Evolutionary conservation across 2,797 vertebrate species (phyloP).

Genomic region (Mergus octosetaceus): DNA sequence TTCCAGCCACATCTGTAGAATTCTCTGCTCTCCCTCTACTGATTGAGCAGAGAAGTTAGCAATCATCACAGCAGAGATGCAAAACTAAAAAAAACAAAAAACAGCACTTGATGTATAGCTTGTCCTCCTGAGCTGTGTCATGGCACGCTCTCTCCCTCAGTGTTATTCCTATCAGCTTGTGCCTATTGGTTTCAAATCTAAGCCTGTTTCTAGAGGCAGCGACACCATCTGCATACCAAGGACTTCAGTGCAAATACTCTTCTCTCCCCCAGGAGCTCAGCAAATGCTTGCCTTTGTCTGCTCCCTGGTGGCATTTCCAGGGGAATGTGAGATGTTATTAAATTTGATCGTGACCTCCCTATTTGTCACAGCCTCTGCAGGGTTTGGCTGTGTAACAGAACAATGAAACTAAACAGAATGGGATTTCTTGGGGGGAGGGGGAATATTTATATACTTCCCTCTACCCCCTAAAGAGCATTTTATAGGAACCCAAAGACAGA

Average conservation of each 20-base stretch:
- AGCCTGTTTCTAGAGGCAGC: constrained; percentile 12
- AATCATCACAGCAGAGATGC: background rate
- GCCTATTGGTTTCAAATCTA: background rate
- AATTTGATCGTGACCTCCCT: constrained; percentile 50
- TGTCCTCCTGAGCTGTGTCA: background rate
- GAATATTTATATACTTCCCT: background rate
- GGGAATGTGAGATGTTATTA: constrained; percentile 58
- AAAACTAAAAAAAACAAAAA: background rate
- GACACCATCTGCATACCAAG: constrained; percentile 60
- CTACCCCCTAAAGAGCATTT: background rate
- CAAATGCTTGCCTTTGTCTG: constrained; percentile 52
- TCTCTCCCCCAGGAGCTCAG: constrained; percentile 36
- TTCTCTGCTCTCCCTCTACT: background rate
- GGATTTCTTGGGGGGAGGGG: background rate
- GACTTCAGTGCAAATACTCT: background rate
- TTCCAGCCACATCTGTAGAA: rapidly evolving
- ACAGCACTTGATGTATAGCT: background rate
- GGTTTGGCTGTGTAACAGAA: constrained; percentile 10
- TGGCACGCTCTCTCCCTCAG: background rate
- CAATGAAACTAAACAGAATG: background rate
- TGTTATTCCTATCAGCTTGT: background rate
- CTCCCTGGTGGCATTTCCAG: constrained; percentile 57
- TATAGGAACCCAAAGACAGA: background rate
- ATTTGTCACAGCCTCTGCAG: constrained; percentile 33
- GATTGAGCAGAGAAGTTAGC: background rate